These are phyloP conservation scores for Mobula hypostoma DNA, from an alignment of 2,113 vertebrate genomes.

Conservation along the genomic window DNA sequence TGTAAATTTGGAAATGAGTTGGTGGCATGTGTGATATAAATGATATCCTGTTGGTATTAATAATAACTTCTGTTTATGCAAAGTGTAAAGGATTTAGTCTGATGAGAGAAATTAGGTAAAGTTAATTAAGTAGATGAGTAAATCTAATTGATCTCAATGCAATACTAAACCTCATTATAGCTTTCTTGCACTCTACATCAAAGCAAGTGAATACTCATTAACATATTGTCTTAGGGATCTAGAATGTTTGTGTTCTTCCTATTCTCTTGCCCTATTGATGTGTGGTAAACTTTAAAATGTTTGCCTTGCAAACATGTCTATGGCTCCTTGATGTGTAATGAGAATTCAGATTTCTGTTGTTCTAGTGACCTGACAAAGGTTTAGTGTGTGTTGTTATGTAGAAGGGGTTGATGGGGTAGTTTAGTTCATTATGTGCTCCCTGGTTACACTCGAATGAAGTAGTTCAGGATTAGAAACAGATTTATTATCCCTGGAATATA, in stretches of 20 bases:
- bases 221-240: background rate
- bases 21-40: background rate
- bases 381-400: background rate
- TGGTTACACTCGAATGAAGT: background rate
- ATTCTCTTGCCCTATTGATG: background rate
- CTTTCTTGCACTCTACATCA: background rate
- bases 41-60: slow-evolving; percentile 26
- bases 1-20: slow-evolving; percentile 6
- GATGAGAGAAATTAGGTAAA: slow-evolving; percentile 18
- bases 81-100: background rate
- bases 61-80: slow-evolving; percentile 13
- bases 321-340: background rate
- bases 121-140: slow-evolving; percentile 2
- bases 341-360: background rate
- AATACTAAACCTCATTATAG: background rate
- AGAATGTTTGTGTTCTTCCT: background rate
- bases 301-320: background rate
- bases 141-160: slow-evolving; percentile 21
- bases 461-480: too few relatives aligned
- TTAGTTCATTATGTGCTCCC: background rate
- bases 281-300: background rate
- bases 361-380: background rate
- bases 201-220: background rate
- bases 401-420: background rate
- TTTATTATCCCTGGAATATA: too few relatives aligned